Percentiles rank a stretch among this genome's conserved stretches.
phyloP scores from a whole-genome alignment of 2,113 vertebrate species.

The Crotalus horridus region DNA sequence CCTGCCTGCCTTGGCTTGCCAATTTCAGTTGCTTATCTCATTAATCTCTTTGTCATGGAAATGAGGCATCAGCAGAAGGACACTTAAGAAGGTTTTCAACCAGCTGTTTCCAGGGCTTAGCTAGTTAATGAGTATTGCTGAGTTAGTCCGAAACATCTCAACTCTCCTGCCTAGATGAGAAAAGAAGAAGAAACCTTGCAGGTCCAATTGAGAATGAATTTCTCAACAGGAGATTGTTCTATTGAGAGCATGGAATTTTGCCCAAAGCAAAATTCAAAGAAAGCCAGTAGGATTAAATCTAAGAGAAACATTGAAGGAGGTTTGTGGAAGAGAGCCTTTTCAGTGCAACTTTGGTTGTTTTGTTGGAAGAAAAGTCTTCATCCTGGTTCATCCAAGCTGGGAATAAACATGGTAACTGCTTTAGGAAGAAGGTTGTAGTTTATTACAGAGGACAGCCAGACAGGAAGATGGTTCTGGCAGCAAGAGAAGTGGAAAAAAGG shows the following conservation, averaged over 20 bases:
- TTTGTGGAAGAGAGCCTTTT: not conserved
- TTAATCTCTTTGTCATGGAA: conserved; percentile 52
- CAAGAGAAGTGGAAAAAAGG: too few species aligned
- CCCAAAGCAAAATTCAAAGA: not conserved
- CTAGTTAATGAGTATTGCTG: not conserved
- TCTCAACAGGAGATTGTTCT: not conserved
- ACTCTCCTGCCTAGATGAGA: not conserved
- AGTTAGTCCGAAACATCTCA: conserved; percentile 9
- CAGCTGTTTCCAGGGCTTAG: conserved; percentile 14
- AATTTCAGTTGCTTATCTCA: conserved; percentile 26
- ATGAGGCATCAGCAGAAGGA: conserved; percentile 24
- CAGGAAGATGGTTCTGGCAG: too few species aligned
- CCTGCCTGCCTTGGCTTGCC: conserved; percentile 25
- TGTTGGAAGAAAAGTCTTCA: too few species aligned
- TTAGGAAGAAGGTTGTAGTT: too few species aligned
- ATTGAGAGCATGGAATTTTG: not conserved
- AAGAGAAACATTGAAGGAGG: not conserved
- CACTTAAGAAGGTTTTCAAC: conserved; percentile 18
- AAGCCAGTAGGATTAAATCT: not conserved
- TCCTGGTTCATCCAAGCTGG: too few species aligned
- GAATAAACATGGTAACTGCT: too few species aligned
- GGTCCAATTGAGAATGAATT: not conserved
- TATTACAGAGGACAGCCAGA: too few species aligned
- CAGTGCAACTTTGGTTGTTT: not conserved
- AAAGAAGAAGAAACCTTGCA: not conserved